Evolutionary conservation across 2,113 vertebrate species (phyloP).

Genomic region (Galbula dea): DNA sequence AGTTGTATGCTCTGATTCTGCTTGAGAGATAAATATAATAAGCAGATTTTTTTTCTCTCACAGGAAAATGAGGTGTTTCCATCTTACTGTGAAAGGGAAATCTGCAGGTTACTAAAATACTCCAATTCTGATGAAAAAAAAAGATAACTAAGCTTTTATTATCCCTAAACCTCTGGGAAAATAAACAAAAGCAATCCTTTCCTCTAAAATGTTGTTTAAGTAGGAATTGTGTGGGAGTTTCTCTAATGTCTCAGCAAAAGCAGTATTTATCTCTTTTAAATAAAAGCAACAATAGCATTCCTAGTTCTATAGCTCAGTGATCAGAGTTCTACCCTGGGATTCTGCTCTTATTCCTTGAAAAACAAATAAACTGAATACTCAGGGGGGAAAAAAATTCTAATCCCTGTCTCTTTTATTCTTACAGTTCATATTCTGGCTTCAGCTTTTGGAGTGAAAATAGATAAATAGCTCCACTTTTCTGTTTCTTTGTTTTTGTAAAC

Average conservation of each 20-base stretch:
- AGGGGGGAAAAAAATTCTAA: background rate
- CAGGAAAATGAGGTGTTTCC: background rate
- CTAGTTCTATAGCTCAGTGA: background rate
- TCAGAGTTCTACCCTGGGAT: background rate
- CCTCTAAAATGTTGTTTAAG: background rate
- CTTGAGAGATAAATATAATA: background rate
- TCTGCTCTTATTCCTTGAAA: background rate
- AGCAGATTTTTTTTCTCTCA: background rate
- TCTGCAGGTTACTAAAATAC: conserved; percentile 8
- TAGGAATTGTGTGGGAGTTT: background rate
- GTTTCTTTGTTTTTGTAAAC: background rate
- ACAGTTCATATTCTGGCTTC: background rate
- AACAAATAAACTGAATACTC: background rate
- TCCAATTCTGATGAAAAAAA: background rate
- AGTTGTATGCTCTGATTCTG: background rate
- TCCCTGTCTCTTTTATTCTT: background rate
- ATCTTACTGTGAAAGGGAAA: background rate
- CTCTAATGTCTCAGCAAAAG: background rate
- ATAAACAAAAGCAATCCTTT: background rate
- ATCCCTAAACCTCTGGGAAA: background rate
- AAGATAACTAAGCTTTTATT: background rate
- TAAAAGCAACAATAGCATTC: background rate
- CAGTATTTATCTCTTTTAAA: conserved; percentile 2
- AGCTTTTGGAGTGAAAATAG: background rate
- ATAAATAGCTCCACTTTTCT: background rate